Evolutionary conservation across 2,797 vertebrate genomes (phyloP).

Genomic region (Acanthiza pusilla): DNA sequence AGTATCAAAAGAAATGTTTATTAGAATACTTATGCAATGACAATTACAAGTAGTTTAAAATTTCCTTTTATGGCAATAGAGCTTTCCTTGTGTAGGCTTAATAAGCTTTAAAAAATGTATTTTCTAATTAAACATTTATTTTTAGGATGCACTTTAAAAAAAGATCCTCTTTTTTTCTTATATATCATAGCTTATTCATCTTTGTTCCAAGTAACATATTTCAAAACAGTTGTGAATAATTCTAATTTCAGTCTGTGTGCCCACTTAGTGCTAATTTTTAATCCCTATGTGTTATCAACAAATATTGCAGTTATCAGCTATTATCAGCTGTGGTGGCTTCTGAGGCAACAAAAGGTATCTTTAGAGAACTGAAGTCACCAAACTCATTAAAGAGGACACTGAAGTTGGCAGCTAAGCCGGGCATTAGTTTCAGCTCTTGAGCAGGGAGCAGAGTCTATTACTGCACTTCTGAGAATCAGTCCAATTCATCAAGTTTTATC

Average conservation of each 20-base stretch:
- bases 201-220: not conserved
- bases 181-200: not conserved
- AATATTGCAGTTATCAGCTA: not conserved
- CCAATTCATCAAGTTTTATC: not conserved
- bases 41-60: not conserved
- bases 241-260: not conserved
- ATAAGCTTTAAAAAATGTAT: not conserved
- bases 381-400: not conserved
- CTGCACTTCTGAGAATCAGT: not conserved
- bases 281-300: not conserved
- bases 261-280: not conserved
- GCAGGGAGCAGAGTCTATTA: not conserved
- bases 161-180: not conserved
- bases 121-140: not conserved
- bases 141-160: not conserved
- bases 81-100: not conserved
- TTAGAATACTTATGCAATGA: conserved; percentile 7
- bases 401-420: not conserved
- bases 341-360: not conserved
- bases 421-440: not conserved
- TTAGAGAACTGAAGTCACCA: not conserved
- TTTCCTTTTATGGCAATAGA: not conserved
- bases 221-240: not conserved
- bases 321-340: not conserved
- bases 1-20: conserved; percentile 31